Evolutionary conservation across 1,140 invertebrate genomes (phyloP).

Genomic region (Cydia fagiglandana): DNA sequence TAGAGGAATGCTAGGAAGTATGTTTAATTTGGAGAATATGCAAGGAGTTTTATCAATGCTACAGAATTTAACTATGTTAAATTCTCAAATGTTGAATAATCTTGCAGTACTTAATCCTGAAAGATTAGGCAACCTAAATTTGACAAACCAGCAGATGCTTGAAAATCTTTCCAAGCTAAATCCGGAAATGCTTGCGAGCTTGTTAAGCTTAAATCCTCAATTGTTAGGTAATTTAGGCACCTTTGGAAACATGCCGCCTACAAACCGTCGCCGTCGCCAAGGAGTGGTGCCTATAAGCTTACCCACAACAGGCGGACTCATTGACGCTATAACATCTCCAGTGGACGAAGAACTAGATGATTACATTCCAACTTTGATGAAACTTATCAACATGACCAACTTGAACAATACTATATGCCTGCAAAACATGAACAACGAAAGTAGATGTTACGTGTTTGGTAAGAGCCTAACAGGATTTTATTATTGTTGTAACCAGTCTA

Average conservation of each 20-base stretch:
- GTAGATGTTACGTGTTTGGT: constrained; percentile 45
- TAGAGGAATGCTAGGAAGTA: neutral
- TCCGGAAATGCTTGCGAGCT: neutral
- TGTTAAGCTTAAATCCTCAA: neutral
- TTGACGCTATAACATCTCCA: neutral
- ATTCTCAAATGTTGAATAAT: constrained; percentile 6
- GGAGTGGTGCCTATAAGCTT: neutral
- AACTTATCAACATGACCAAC: constrained; percentile 11
- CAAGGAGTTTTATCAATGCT: constrained; percentile 13
- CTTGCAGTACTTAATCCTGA: neutral
- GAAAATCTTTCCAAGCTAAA: neutral
- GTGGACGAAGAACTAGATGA: neutral
- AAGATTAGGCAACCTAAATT: neutral
- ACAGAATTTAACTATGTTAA: neutral
- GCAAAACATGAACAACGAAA: constrained; percentile 26
- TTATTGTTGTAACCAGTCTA: neutral
- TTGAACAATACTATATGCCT: constrained; percentile 13
- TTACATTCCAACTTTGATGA: neutral
- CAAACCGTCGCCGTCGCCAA: neutral
- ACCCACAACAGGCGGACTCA: neutral
- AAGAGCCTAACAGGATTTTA: constrained; percentile 33
- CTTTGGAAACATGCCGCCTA: neutral
- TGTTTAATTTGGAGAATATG: neutral
- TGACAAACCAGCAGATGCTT: neutral
- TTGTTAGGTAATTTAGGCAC: neutral